phyloP scores from a whole-genome alignment of 1,140 invertebrate species.

The Helicoverpa armigera region DNA sequence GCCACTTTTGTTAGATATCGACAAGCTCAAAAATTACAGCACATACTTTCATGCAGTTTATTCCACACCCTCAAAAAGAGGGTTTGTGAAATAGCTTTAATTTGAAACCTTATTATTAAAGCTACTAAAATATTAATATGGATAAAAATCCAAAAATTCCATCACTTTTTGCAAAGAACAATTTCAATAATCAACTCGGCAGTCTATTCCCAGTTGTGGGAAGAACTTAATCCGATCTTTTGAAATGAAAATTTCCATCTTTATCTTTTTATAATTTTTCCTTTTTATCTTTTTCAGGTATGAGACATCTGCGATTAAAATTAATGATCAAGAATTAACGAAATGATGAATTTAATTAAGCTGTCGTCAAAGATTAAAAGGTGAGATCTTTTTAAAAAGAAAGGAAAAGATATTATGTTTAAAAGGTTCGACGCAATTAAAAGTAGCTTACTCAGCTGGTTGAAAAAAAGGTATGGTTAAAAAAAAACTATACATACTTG shows the following conservation, averaged over 20 bases:
- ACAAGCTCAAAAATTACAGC: too few species aligned
- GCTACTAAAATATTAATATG: too few species aligned
- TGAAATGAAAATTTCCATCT: neutral
- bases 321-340: slow-evolving; percentile 19
- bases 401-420: neutral
- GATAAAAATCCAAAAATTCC: neutral
- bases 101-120: too few species aligned
- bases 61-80: too few species aligned
- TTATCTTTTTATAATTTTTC: neutral
- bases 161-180: too few species aligned
- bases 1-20: too few species aligned
- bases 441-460: neutral
- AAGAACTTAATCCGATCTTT: too few species aligned
- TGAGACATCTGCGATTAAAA: neutral
- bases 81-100: too few species aligned
- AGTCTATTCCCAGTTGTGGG: too few species aligned
- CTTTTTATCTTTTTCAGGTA: slow-evolving; percentile 28
- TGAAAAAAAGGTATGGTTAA: neutral
- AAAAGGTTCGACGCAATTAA: neutral
- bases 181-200: too few species aligned
- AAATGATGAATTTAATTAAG: slow-evolving; percentile 10
- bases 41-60: too few species aligned
- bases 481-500: too few species aligned
- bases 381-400: neutral
- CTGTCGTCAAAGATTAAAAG: neutral